These are phyloP conservation scores for Drosophila mimica DNA, from an alignment of 2,888 invertebrate genomes.

Conservation along the genomic window DNA sequence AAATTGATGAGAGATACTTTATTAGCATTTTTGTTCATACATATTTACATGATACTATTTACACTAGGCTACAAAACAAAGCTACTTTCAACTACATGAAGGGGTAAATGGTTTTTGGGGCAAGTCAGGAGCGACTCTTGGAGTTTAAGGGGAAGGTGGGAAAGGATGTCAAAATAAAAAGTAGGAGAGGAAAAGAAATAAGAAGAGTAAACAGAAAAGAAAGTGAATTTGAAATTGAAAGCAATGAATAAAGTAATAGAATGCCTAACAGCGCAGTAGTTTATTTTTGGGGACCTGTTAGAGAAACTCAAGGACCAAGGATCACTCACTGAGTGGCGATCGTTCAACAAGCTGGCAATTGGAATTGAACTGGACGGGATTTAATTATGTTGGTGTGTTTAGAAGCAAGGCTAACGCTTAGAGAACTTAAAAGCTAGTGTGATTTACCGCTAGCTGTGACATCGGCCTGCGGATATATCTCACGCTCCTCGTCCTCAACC, in stretches of 20 bases:
- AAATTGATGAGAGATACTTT: conserved; percentile 58
- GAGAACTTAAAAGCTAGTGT: conserved; percentile 83
- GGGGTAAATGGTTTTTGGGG: conserved; percentile 86
- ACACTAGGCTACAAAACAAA: conserved; percentile 76
- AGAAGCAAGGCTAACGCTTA: conserved; percentile 83
- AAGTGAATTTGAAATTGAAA: conserved; percentile 46
- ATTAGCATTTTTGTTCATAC: conserved; percentile 80
- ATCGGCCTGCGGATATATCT: conserved; percentile 85
- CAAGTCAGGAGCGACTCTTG: conserved; percentile 88
- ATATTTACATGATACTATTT: conserved; percentile 61
- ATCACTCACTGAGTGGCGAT: conserved; percentile 21
- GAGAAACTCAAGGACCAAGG: conserved; percentile 40
- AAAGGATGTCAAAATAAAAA: conserved; percentile 47
- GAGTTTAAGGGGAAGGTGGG: conserved; percentile 76
- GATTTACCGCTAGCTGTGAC: conserved; percentile 81
- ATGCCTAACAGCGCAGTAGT: conserved; percentile 70
- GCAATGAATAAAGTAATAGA: conserved; percentile 46
- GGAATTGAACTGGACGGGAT: conserved; percentile 44
- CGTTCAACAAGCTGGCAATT: conserved; percentile 42
- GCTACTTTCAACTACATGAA: conserved; percentile 86
- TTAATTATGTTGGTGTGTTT: conserved; percentile 7
- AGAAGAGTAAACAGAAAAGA: conserved; percentile 27
- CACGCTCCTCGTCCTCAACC: conserved; percentile 91
- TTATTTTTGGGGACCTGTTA: conserved; percentile 32
- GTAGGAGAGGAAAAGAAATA: conserved; percentile 25